phyloP scores from a whole-genome alignment of 2,888 invertebrate species.

The Cancer borealis region DNA sequence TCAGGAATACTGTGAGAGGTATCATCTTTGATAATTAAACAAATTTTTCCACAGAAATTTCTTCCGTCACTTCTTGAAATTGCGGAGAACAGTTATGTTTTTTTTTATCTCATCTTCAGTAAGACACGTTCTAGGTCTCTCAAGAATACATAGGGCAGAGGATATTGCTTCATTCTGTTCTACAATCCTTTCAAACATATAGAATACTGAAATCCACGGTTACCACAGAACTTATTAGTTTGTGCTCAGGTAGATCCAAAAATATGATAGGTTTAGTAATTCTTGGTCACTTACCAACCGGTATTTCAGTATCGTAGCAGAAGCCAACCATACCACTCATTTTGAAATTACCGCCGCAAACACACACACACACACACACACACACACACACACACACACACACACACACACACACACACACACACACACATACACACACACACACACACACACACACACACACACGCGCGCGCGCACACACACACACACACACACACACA shows the following conservation, averaged over 20 bases:
- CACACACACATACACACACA: too few relatives aligned
- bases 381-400: too few relatives aligned
- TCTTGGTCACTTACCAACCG: too few relatives aligned
- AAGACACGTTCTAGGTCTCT: conserved; percentile 47
- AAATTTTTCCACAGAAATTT: conserved; percentile 49
- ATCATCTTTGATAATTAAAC: conserved; percentile 47
- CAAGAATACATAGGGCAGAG: conserved; percentile 57
- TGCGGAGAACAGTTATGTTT: conserved; percentile 49
- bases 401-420: too few relatives aligned
- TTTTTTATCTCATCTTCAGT: neutral
- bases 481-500: too few relatives aligned
- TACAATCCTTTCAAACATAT: conserved; percentile 49
- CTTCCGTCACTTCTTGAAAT: conserved; percentile 56
- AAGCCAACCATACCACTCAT: too few relatives aligned
- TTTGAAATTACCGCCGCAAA: too few relatives aligned
- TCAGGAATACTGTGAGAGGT: conserved; percentile 42
- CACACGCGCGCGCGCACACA: too few relatives aligned
- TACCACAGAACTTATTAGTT: conserved; percentile 58
- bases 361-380: too few relatives aligned
- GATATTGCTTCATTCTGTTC: conserved; percentile 54
- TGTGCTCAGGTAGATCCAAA: conserved; percentile 48
- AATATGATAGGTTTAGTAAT: too few relatives aligned
- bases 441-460: too few relatives aligned
- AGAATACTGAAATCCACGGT: conserved; percentile 56
- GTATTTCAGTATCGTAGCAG: too few relatives aligned